Evolutionary conservation across 2,113 vertebrate genomes (phyloP).

Genomic region (Bos javanicus): DNA sequence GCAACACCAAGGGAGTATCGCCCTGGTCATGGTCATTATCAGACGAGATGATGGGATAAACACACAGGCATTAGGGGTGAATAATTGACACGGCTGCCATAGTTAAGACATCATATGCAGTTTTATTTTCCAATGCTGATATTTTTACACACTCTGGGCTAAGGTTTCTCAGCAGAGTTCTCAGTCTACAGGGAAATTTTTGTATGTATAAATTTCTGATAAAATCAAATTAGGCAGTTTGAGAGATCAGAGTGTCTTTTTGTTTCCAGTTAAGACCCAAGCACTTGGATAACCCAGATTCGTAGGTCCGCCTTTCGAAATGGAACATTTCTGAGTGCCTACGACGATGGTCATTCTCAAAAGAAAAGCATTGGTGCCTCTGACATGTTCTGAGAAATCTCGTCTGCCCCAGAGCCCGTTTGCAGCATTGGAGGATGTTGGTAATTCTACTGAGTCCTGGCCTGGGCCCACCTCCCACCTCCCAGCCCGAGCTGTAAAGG

Average conservation of each 20-base stretch:
- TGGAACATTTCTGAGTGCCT: not conserved
- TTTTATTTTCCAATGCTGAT: not conserved
- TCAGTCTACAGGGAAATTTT: not conserved
- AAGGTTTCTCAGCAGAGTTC: conserved; percentile 8
- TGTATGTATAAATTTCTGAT: not conserved
- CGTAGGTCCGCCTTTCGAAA: not conserved
- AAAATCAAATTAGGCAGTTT: not conserved
- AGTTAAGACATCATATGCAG: not conserved
- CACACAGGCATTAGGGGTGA: accelerated
- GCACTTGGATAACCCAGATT: no score
- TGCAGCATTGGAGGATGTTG: accelerated
- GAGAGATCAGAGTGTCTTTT: not conserved
- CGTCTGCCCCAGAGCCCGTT: accelerated
- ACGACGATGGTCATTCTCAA: accelerated
- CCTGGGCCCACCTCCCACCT: accelerated
- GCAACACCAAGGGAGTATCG: not conserved
- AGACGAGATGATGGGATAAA: conserved; percentile 4
- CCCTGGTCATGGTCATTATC: not conserved
- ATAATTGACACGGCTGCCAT: not conserved
- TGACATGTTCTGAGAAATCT: not conserved
- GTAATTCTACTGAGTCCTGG: not conserved
- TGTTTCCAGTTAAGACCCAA: not conserved
- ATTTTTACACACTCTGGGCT: conserved; percentile 1
- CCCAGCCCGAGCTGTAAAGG: accelerated
- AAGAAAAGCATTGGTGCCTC: accelerated